Base-by-base conservation (phyloP, 2,113 vertebrate species). In the Tinamus guttatus region DNA sequence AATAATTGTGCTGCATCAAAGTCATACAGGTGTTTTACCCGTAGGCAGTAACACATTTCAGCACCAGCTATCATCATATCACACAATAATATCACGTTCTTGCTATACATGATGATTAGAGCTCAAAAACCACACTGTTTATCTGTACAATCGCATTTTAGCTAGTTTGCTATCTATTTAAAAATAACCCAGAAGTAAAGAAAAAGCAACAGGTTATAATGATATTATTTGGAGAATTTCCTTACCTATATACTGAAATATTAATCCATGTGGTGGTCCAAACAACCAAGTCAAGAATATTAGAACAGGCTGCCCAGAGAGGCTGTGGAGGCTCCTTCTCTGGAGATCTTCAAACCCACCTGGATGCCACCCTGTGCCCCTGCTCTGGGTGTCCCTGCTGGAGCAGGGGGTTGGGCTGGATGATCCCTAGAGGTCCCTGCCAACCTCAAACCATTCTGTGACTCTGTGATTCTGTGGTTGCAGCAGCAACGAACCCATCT, bases 1-100 rank as follows among this genome's bases (percentile, higher is more conserved):
- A 80, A 95, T 96, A 92, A 90, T 89, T 87, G 70, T 85, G 62
- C 27, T 83, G 47, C 43, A 86, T 96, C 94, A 81, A 89, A 91
- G 36, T 96, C 93, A 89, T 95, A 49, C 45, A 59, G 85, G 27
- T 86, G 60, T 80, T 88, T 88, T 87, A 85, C 54, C 60, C 85
- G 41, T 7, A 75, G 30, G n/a, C 27, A 73, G 79, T 69, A 97
- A 95, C 24, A 84, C 34, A 34, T 95, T 93, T 96, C 90, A 80
- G 51, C 77, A 82, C 94, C 86, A 87, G 49, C 77, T 96, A 83
- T 78, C 88, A 84, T 76, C n/a, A 16, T 70, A 38, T 20, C 49
- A 95, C n/a, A 79, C 88, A 95, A 69, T 93, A 86, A 85, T 64
- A 76, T 51, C 65, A 81, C 49, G 83, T 88, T 69, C 89, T 84